phyloP scores from a whole-genome alignment of 2,797 vertebrate species.

The Argya squamiceps region DNA sequence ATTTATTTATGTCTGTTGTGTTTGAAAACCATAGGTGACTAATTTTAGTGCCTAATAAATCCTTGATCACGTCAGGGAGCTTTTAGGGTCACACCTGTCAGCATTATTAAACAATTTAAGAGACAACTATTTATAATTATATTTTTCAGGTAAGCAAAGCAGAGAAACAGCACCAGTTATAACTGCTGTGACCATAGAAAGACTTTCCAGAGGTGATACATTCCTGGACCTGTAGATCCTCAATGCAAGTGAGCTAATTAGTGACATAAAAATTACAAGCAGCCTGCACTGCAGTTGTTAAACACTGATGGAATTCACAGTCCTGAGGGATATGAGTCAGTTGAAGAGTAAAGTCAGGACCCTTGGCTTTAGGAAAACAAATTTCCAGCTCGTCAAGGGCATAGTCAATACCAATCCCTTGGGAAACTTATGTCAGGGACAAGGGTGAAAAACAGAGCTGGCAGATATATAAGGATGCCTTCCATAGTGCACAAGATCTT shows the following conservation, averaged over 20 bases:
- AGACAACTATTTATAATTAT: neutral
- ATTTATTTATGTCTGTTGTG: neutral
- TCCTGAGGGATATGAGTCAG: neutral
- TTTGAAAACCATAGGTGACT: neutral
- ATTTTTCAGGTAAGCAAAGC: neutral
- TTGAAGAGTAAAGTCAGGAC: neutral
- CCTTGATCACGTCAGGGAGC: accelerated
- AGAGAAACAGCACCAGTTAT: neutral
- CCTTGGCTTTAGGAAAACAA: neutral
- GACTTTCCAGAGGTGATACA: neutral
- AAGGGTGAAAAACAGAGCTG: neutral
- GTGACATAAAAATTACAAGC: neutral
- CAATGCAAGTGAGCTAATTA: neutral
- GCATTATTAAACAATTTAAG: neutral
- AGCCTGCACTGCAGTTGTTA: neutral
- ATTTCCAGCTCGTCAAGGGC: neutral
- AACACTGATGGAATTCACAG: neutral
- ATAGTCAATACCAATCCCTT: neutral
- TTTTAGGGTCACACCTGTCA: neutral
- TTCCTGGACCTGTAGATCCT: neutral
- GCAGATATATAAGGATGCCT: neutral
- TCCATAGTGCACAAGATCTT: neutral
- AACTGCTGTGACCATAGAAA: neutral
- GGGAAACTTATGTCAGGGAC: neutral
- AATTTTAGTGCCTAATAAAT: neutral